phyloP scores from a whole-genome alignment of 2,113 vertebrate species.

The Galemys pyrenaicus region DNA sequence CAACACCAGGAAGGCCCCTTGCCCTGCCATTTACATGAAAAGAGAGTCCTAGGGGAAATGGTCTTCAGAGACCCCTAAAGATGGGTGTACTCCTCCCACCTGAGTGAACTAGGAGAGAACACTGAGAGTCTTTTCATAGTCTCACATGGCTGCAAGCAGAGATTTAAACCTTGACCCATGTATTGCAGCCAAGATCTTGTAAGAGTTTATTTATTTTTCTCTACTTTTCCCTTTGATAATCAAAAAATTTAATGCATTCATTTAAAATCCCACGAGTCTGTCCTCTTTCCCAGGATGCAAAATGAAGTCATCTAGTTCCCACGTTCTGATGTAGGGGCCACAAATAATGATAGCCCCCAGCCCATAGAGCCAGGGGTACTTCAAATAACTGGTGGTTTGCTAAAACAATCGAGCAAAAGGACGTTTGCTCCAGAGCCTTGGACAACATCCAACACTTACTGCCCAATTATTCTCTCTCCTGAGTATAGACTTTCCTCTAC shows the following conservation, averaged over 20 bases:
- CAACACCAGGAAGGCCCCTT: no score
- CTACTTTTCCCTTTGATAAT: slow-evolving; percentile 68
- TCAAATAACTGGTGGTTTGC: background rate
- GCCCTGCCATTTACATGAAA: background rate
- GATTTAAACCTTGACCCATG: slow-evolving; percentile 52
- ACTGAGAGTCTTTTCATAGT: slow-evolving; percentile 22
- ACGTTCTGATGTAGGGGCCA: slow-evolving; percentile 34
- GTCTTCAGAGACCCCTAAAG: background rate
- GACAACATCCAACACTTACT: slow-evolving; percentile 7
- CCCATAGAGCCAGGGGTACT: background rate
- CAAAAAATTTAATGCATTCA: slow-evolving; percentile 62
- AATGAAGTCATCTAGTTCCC: slow-evolving; percentile 64
- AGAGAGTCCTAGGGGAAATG: background rate
- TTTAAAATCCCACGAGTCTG: slow-evolving; percentile 59
- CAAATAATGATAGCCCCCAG: background rate
- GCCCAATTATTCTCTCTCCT: background rate
- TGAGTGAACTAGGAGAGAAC: background rate
- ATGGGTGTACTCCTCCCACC: background rate
- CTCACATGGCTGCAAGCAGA: background rate
- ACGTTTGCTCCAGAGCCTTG: background rate
- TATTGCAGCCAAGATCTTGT: slow-evolving; percentile 44
- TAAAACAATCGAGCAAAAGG: slow-evolving; percentile 39
- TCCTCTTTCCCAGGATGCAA: slow-evolving; percentile 62
- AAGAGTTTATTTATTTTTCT: slow-evolving; percentile 70
- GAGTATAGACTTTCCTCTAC: background rate